Evolutionary conservation across 2,888 invertebrate genomes (phyloP).

Genomic region (Acanthosepion esculentum): DNA sequence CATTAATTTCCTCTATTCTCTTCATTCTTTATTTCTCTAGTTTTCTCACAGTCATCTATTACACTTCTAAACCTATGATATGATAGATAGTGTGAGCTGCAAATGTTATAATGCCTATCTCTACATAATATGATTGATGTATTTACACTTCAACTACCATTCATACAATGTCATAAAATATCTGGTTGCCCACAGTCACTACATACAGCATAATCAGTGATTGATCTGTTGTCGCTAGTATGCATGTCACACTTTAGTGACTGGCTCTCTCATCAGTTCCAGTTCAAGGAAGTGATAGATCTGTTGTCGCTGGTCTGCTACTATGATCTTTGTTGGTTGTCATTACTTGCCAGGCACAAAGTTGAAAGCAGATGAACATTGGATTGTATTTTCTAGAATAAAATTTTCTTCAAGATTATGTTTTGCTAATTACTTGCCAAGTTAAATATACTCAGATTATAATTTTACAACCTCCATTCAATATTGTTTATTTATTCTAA

Average conservation of each 20-base stretch:
- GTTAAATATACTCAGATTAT: too few species aligned
- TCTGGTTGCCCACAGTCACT: too few species aligned
- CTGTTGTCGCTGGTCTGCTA: constrained; percentile 4
- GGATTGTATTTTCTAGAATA: not conserved
- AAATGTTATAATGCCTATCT: not conserved
- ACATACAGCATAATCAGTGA: not conserved
- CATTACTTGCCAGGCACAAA: not conserved
- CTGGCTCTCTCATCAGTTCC: not conserved
- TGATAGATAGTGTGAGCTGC: not conserved
- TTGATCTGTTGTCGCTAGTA: not conserved
- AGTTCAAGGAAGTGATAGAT: constrained; percentile 33
- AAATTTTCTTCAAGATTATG: too few species aligned
- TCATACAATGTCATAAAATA: not conserved
- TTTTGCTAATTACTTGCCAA: too few species aligned
- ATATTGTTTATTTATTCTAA: too few species aligned
- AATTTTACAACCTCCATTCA: too few species aligned
- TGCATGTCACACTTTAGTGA: not conserved
- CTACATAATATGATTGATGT: not conserved
- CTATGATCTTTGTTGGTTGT: not conserved
- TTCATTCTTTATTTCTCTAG: too few species aligned
- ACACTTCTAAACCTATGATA: too few species aligned
- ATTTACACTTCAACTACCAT: not conserved
- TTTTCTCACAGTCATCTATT: too few species aligned
- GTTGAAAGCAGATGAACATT: not conserved
- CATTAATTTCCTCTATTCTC: too few species aligned